Percentiles rank a stretch among this genome's conserved stretches.
These are phyloP conservation scores for Phenganax stokvisi DNA, from an alignment of 92 coral and sea anemone genomes.

Conservation along the genomic window DNA sequence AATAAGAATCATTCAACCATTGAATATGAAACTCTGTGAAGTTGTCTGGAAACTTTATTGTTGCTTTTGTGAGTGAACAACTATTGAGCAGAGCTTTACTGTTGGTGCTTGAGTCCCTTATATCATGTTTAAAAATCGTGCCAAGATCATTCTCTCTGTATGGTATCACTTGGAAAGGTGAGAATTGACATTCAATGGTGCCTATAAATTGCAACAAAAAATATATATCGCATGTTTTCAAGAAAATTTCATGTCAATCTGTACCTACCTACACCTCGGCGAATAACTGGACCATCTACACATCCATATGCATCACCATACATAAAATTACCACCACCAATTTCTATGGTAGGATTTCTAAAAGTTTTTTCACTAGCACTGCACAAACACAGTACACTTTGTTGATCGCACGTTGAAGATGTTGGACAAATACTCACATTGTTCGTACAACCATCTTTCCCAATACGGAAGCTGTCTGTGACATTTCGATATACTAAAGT, in stretches of 20 bases:
- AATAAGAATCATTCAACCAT: slow-evolving; percentile 22
- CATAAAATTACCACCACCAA: neutral
- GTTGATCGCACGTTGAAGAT: neutral
- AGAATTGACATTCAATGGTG: neutral
- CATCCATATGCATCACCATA: slow-evolving; percentile 8
- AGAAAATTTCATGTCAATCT: too few species aligned
- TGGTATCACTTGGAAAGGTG: slow-evolving; percentile 1
- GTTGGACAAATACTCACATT: slow-evolving; percentile 6
- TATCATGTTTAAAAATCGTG: neutral
- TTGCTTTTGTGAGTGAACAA: neutral
- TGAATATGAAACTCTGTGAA: neutral
- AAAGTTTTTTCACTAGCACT: neutral
- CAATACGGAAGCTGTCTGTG: slow-evolving; percentile 31
- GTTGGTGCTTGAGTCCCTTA: too few species aligned
- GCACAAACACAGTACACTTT: slow-evolving; percentile 15
- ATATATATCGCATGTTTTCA: neutral
- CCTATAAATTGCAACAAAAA: neutral
- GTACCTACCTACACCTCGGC: neutral
- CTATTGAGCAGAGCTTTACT: too few species aligned
- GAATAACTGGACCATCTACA: neutral
- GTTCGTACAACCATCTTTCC: slow-evolving; percentile 10
- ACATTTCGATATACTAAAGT: slow-evolving; percentile 9
- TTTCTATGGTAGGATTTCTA: slow-evolving; percentile 2
- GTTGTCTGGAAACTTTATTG: slow-evolving; percentile 24
- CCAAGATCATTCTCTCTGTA: neutral